Percentiles rank a stretch among this genome's conserved stretches.
These are phyloP conservation scores for Noctua fimbriata DNA, from an alignment of 2,888 invertebrate genomes.

Conservation along the genomic window DNA sequence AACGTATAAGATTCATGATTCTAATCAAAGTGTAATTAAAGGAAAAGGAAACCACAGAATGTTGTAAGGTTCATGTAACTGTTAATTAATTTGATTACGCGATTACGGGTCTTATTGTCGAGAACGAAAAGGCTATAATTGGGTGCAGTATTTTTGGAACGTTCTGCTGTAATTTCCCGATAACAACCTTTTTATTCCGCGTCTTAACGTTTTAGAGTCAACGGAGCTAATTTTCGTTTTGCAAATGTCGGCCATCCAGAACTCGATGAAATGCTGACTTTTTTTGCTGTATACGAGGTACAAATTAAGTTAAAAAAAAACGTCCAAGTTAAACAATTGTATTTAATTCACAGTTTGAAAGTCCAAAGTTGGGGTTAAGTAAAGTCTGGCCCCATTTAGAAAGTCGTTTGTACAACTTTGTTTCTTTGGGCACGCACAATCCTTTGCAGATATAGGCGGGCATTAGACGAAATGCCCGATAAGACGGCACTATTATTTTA, in stretches of 20 bases:
- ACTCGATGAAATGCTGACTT: slow-evolving; percentile 8
- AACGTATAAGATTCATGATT: slow-evolving; percentile 67
- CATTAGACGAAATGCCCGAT: slow-evolving; percentile 57
- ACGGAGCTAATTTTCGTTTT: slow-evolving; percentile 40
- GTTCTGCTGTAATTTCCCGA: slow-evolving; percentile 56
- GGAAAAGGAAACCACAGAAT: slow-evolving; percentile 65
- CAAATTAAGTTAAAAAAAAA: slow-evolving; percentile 52
- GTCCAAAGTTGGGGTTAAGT: slow-evolving; percentile 49
- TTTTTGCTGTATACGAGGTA: slow-evolving; percentile 25
- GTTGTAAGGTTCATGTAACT: slow-evolving; percentile 59
- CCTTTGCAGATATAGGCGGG: slow-evolving; percentile 44
- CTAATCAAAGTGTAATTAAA: slow-evolving; percentile 68
- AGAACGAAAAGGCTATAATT: slow-evolving; percentile 33
- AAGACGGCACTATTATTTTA: slow-evolving; percentile 69
- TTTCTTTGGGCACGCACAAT: slow-evolving; percentile 48
- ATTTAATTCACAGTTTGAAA: slow-evolving; percentile 59
- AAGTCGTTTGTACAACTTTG: slow-evolving; percentile 56
- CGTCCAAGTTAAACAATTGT: slow-evolving; percentile 51
- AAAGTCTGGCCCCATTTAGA: slow-evolving; percentile 55
- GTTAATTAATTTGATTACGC: slow-evolving; percentile 55
- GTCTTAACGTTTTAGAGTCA: slow-evolving; percentile 42
- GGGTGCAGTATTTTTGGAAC: slow-evolving; percentile 21
- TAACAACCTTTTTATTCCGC: slow-evolving; percentile 55
- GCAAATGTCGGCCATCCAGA: slow-evolving; percentile 18
- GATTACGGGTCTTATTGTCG: slow-evolving; percentile 45